Evolutionary conservation across 2,888 invertebrate species (phyloP), one percentile per base, ranked within the genome.

Genomic region (Plebejus anna): DNA sequence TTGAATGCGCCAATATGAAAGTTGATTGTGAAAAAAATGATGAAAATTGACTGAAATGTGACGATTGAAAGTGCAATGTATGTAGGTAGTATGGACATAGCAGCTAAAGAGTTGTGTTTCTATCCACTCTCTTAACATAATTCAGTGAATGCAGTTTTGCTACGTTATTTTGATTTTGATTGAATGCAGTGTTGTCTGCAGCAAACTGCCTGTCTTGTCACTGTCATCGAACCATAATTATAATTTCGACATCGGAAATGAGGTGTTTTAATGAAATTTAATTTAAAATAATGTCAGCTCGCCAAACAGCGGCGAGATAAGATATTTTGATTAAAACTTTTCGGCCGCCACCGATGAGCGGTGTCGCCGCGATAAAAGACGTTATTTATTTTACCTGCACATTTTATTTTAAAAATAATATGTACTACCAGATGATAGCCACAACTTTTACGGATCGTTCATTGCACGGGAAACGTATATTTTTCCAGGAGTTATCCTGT

Each of bases 291-390:
- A 76, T 76, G 71, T 72, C 76, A 76, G 59, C 42, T 76, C 72
- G 59, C 59, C 59, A 76, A 76, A 76, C 76, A 76, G 59, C 76
- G 76, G 38, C 16, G 72, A n/a, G 76, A 76, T 76, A 71, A 76
- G 76, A 76, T 71, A 76, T 76, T 76, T 76, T 76, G 76, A 76
- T 76, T 76, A 76, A 76, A 76, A 76, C 71, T 51, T 73, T 73
- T 55, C 16, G 2, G 73, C 9, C 32, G 66, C 28, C 66, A 32
- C 32, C 66, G 66, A 66, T 66, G 66, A 36, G 32, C 32, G 13
- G 66, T 5, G 66, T 32, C 66, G 28, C 32, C 4, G 5, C 2
- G n/a, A 22, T 28, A 75, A 57, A 75, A 75, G 51, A 42, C 59
- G 38, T 61, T 28, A n/a, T 55, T 51, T 73, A 22, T 73, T 47